Percentiles rank a stretch among this genome's conserved stretches.
Conservation (phyloP, 2,888 invertebrate genomes). For the Rugalucina vietnamica region DNA sequence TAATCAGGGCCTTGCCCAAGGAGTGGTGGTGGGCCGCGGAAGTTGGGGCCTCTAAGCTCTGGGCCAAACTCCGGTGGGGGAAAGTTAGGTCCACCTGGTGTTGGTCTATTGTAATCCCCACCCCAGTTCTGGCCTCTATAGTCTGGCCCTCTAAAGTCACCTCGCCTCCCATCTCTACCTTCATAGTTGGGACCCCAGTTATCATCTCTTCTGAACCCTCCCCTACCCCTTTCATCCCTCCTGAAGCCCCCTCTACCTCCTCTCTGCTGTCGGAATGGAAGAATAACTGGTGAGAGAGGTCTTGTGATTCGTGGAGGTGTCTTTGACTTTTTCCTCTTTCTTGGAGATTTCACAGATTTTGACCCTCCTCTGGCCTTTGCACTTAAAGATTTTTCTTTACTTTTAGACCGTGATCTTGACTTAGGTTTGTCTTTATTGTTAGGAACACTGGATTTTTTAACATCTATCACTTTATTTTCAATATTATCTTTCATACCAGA, state of each 20-base stretch:
- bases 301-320: slow-evolving; percentile 59
- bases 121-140: background rate
- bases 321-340: slow-evolving; percentile 45
- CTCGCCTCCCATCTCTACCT: slow-evolving; percentile 10
- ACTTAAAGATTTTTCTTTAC: slow-evolving; percentile 38
- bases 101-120: background rate
- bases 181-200: background rate
- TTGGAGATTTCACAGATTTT: slow-evolving; percentile 26
- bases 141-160: slow-evolving; percentile 35
- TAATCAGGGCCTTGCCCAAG: slow-evolving; percentile 50
- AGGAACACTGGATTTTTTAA: background rate
- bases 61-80: slow-evolving; percentile 35
- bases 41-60: slow-evolving; percentile 30
- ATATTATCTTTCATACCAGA: background rate
- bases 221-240: slow-evolving; percentile 17
- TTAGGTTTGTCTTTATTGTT: slow-evolving; percentile 12
- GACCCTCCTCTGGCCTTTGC: slow-evolving; percentile 22
- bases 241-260: slow-evolving; percentile 35
- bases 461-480: background rate
- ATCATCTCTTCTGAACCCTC: background rate
- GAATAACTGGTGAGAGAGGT: slow-evolving; percentile 49
- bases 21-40: slow-evolving; percentile 3
- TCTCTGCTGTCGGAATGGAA: slow-evolving; percentile 34
- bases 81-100: background rate
- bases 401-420: slow-evolving; percentile 36